A percentile compares a stretch with the other conserved stretches of the same genome.
Evolutionary conservation across 2,113 vertebrate species (phyloP).

Genomic region (Dicaeum eximium): DNA sequence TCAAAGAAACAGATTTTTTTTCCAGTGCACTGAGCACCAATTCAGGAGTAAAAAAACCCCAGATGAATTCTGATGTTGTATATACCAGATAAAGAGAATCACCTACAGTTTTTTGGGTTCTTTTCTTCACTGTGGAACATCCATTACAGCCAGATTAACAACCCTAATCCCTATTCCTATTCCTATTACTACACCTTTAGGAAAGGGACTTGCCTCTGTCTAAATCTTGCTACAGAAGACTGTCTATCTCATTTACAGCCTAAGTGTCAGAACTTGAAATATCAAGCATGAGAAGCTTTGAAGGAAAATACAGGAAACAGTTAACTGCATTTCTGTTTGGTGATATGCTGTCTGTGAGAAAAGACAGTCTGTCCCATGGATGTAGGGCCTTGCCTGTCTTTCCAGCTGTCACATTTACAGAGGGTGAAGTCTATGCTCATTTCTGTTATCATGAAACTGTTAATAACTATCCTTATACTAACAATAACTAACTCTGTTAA

Average conservation of each 20-base stretch:
- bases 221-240: constrained; percentile 47
- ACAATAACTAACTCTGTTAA: neutral
- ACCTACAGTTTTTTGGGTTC: neutral
- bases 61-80: constrained; percentile 16
- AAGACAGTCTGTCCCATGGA: neutral
- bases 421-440: neutral
- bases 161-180: neutral
- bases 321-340: constrained; percentile 21
- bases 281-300: constrained; percentile 24
- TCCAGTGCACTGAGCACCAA: constrained; percentile 4
- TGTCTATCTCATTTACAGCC: constrained; percentile 47
- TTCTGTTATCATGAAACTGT: neutral
- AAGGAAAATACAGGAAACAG: constrained; percentile 37
- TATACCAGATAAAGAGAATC: constrained; percentile 37
- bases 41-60: neutral
- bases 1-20: constrained; percentile 51
- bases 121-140: neutral
- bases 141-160: constrained; percentile 52
- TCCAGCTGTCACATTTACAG: neutral
- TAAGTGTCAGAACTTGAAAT: constrained; percentile 45
- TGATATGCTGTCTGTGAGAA: neutral
- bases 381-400: neutral
- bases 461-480: neutral
- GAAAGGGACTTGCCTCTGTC: neutral
- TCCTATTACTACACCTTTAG: constrained; percentile 14